Percentiles rank a stretch among this genome's conserved stretches.
These are phyloP conservation scores for Nymphalis urticae DNA, from an alignment of 2,888 invertebrate genomes.

Conservation along the genomic window DNA sequence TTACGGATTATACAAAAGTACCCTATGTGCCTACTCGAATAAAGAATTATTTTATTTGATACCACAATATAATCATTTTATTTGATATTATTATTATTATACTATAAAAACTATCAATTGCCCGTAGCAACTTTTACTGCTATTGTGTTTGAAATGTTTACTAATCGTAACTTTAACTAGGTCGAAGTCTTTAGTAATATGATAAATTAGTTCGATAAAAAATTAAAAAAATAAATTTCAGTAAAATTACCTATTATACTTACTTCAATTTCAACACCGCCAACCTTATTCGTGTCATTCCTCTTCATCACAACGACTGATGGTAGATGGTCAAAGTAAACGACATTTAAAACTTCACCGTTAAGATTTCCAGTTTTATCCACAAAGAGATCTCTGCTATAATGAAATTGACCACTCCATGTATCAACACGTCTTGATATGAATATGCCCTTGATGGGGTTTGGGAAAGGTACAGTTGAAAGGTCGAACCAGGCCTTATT, in stretches of 20 bases:
- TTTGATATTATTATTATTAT: too few species aligned
- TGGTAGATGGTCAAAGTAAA: slow-evolving; percentile 85
- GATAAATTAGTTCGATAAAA: too few species aligned
- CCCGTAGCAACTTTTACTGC: too few species aligned
- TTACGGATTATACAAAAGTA: too few species aligned
- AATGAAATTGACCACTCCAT: slow-evolving; percentile 85
- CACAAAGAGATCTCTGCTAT: slow-evolving; percentile 72
- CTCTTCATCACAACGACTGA: slow-evolving; percentile 77
- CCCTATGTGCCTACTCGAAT: too few species aligned
- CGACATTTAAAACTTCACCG: slow-evolving; percentile 82
- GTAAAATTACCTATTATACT: slow-evolving; percentile 12
- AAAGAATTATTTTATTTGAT: too few species aligned
- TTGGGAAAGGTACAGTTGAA: slow-evolving; percentile 88
- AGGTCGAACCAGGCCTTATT: slow-evolving; percentile 85
- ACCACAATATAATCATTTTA: too few species aligned
- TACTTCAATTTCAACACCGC: slow-evolving; percentile 88
- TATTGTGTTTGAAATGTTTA: too few species aligned
- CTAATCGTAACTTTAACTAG: too few species aligned
- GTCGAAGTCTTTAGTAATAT: too few species aligned
- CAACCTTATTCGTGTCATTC: slow-evolving; percentile 66
- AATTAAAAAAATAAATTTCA: too few species aligned
- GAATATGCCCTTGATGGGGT: slow-evolving; percentile 77
- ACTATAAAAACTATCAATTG: too few species aligned
- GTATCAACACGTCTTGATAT: slow-evolving; percentile 84
- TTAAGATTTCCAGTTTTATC: slow-evolving; percentile 83